Conservation (phyloP, 1,140 invertebrate species). For the Hesperophylax magnus region DNA sequence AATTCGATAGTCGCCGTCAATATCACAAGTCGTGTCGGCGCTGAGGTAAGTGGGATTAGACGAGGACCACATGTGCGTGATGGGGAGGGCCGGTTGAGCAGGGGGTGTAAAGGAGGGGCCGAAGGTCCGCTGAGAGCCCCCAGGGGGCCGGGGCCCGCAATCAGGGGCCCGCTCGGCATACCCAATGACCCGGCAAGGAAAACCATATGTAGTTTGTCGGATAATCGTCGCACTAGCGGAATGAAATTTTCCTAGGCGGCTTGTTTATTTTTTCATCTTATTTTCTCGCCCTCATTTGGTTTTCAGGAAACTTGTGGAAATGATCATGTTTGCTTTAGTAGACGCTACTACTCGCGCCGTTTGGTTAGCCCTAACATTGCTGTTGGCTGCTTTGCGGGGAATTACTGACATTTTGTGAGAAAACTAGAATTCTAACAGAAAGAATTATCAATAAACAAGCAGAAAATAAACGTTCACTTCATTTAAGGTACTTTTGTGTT, state of each 20-base stretch:
- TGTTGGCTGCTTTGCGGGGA: no score
- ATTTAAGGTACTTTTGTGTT: no score
- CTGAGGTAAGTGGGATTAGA: slow-evolving; percentile 30
- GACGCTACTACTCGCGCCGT: no score
- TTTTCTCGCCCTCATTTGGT: slow-evolving; percentile 19
- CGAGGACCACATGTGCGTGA: neutral
- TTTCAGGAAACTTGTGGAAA: neutral
- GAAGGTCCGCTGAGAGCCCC: slow-evolving; percentile 40
- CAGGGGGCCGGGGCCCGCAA: slow-evolving; percentile 44
- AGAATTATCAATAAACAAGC: no score
- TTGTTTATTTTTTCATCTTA: slow-evolving; percentile 36
- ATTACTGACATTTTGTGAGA: no score
- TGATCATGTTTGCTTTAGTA: no score
- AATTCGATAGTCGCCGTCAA: slow-evolving; percentile 13
- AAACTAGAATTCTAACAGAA: no score
- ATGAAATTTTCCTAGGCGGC: slow-evolving; percentile 51
- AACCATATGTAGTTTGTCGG: slow-evolving; percentile 57
- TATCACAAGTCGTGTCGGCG: slow-evolving; percentile 31
- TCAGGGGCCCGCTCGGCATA: slow-evolving; percentile 52
- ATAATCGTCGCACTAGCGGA: slow-evolving; percentile 56
- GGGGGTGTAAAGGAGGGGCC: neutral
- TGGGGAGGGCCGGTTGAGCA: neutral
- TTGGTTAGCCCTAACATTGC: no score
- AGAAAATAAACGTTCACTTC: no score
- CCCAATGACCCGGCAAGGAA: slow-evolving; percentile 54